Percentiles rank a stretch among this genome's conserved stretches.
Evolutionary conservation across 2,113 vertebrate species (phyloP).

Genomic region (Istiophorus platypterus): DNA sequence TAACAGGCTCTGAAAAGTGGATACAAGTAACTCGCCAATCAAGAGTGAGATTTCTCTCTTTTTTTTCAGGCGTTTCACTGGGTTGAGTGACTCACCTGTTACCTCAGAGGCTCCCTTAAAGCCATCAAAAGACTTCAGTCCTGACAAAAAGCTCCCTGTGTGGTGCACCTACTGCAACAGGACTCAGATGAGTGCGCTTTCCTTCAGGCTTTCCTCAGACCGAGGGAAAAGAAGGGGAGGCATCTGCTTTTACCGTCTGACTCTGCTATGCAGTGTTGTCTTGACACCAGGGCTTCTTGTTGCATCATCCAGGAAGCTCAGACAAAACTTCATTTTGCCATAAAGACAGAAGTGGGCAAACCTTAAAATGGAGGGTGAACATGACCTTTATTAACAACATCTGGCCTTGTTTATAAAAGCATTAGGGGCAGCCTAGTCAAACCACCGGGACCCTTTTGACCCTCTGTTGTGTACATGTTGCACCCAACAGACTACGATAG

Average conservation of each 20-base stretch:
- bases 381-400: too few species aligned
- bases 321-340: too few species aligned
- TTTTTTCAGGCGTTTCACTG: too few species aligned
- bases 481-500: too few species aligned
- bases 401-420: too few species aligned
- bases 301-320: constrained; percentile 64
- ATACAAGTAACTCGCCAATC: background rate
- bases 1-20: background rate
- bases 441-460: too few species aligned
- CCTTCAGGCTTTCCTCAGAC: background rate
- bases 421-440: too few species aligned
- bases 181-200: background rate
- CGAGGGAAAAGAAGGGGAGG: constrained; percentile 6
- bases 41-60: background rate
- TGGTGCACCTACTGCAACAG: background rate
- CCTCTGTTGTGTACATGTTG: too few species aligned
- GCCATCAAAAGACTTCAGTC: too few species aligned
- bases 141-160: background rate
- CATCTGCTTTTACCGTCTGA: background rate
- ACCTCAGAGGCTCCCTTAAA: constrained; percentile 53
- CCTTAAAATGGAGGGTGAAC: background rate
- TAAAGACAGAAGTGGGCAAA: background rate
- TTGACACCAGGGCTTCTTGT: constrained; percentile 46
- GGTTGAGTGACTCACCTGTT: constrained; percentile 45
- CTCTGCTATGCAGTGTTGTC: background rate